Evolutionary conservation across 2,888 invertebrate genomes (phyloP), one percentile per base, ranked within the genome.

Genomic region (Amphiduros pacificus): DNA sequence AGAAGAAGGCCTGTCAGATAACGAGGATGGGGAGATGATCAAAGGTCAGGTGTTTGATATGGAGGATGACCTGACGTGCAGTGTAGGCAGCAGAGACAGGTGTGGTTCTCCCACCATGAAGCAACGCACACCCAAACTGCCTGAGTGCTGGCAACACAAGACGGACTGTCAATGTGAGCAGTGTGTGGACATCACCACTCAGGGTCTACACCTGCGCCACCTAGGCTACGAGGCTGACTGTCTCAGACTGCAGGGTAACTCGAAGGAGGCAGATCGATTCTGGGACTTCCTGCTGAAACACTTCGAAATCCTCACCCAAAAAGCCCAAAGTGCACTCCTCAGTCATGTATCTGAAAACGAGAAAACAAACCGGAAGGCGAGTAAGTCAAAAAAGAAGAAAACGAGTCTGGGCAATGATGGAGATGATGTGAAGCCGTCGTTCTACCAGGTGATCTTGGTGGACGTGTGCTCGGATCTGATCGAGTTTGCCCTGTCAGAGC

Each of bases 261-360:
- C 28, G 22, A 1, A 24, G 6, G 48, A 56, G 32, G 56, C 56
- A 14, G 31, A 49, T 14, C 31, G 24, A 17, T 29, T 31, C 20
- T 56, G 44, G 56, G 32, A 49, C 48, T 11, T 48, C 5, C 17
- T 49, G 6, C 29, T 56, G 44, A 28, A 56, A 14, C 29, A 48
- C 31, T 49, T 48, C 32, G 56, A 44, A 11, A 6, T n/a, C 27
- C 29, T 56, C 20, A 56, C 28, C 3, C 36, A 27, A 11, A 32
- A 41, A 2, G 28, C 29, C 14, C 6, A 41, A n/a, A n/a, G n/a
- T n/a, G n/a, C n/a, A n/a, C n/a, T n/a, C n/a, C n/a, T n/a, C n/a
- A n/a, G n/a, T n/a, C n/a, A n/a, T n/a, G n/a, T n/a, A n/a, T n/a
- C n/a, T n/a, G 1, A 26, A 55, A 27, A 11, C 2, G 9, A 24